Conservation (phyloP, 92 coral and sea anemone species). For the Bergia puertoricense region DNA sequence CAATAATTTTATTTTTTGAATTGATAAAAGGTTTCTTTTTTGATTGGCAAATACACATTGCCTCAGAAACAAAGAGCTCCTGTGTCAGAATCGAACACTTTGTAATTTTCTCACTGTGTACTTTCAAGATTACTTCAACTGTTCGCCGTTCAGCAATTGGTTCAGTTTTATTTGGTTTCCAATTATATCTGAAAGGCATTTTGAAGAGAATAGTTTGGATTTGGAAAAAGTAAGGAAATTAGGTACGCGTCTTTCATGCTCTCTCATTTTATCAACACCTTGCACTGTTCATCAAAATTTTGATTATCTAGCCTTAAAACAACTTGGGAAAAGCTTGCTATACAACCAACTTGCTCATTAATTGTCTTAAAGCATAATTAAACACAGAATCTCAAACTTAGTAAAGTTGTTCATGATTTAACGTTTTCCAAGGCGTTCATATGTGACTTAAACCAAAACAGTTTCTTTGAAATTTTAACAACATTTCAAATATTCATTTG, state of each 20-base stretch:
- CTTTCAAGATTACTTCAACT: too few relatives aligned
- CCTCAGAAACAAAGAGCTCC: not conserved
- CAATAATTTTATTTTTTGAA: too few relatives aligned
- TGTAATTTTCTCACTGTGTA: not conserved
- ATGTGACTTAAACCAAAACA: not conserved
- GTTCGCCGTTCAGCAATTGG: not conserved
- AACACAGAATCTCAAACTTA: not conserved
- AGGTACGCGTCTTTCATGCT: not conserved
- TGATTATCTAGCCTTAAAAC: not conserved
- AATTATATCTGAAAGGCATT: not conserved
- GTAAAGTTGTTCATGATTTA: not conserved
- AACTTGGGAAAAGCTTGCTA: not conserved
- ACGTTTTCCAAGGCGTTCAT: not conserved
- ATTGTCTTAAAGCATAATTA: not conserved
- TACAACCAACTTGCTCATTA: not conserved
- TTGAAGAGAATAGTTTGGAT: not conserved
- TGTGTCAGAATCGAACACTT: not conserved
- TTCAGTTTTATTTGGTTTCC: not conserved
- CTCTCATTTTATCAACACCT: not conserved
- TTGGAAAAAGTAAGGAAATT: not conserved
- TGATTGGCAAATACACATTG: not conserved
- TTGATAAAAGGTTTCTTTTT: too few relatives aligned
- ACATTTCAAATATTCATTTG: constrained; percentile 18
- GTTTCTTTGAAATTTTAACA: constrained; percentile 11
- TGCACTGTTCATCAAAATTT: not conserved